Evolutionary conservation across 2,797 vertebrate genomes (phyloP).

Genomic region (Microhierax caerulescens): DNA sequence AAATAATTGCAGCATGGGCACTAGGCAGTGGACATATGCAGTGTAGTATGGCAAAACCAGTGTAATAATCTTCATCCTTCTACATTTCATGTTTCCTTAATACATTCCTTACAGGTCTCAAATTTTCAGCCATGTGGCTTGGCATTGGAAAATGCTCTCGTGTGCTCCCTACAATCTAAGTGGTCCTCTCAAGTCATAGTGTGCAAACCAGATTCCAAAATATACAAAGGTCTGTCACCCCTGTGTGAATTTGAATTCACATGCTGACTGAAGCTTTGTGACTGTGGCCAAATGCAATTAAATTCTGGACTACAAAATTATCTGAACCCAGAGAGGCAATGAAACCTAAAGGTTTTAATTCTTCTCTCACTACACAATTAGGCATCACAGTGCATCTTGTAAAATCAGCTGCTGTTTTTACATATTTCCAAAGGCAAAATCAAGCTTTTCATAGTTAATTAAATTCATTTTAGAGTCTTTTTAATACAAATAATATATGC

Average conservation of each 20-base stretch:
- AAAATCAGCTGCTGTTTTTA: constrained; percentile 34
- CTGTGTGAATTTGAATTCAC: not conserved
- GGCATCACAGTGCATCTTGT: constrained; percentile 13
- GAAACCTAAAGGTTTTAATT: not conserved
- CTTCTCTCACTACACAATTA: not conserved
- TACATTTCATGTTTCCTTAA: not conserved
- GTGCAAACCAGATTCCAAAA: not conserved
- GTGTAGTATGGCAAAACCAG: not conserved
- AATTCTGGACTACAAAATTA: not conserved
- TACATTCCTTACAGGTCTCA: not conserved
- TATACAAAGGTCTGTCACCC: not conserved
- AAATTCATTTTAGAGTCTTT: constrained; percentile 54
- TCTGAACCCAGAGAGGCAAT: not conserved
- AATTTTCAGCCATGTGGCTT: not conserved
- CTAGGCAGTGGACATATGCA: not conserved
- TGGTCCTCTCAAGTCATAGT: not conserved
- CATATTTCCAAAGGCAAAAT: constrained; percentile 34
- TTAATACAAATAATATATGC: constrained; percentile 44
- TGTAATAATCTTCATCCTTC: not conserved
- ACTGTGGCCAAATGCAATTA: not conserved
- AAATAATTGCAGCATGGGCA: not conserved
- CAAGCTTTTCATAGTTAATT: constrained; percentile 60
- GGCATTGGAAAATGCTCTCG: not conserved
- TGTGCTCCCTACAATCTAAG: not conserved
- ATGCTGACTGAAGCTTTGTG: not conserved